Base-by-base conservation (phyloP, 1,140 invertebrate genomes). In the Melipona quadrifasciata region DNA sequence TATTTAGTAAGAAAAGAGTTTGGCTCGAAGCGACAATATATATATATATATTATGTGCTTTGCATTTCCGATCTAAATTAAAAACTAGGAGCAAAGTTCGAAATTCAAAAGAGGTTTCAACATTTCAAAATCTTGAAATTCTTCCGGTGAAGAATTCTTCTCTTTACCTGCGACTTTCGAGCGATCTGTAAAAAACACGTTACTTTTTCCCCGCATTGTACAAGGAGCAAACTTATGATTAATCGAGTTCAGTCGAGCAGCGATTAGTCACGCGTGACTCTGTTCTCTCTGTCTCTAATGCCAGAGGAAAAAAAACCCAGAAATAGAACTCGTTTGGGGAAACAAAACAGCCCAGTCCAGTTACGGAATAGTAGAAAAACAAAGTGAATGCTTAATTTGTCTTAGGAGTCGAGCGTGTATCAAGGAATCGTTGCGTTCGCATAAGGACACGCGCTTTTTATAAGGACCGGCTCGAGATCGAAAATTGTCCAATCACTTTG, bases 391-490 rank as follows among this genome's bases (percentile, higher is more conserved):
- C 34, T 76, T 70, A 67, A 71, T 47, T 47, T 53, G 71, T 73
- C 47, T 74, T 58, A 64, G 34, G 51, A 17, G 27, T 34, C n/a
- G 39, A 21, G 51, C 64, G 2, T n/a, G 70, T 24, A 58, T 51
- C 68, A 65, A 57, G 61, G 47, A 64, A 51, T 53, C 68, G 19
- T 16, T 11, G 77, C 51, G n/a, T 67, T 77, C 61, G 61, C 72
- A 85, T 81, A 85, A 80, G 79, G 86, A 79, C 34, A 78, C 39
- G 27, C 51, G n/a, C 34, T 64, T 70, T 75, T 58, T 78, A 72
- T 70, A 53, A 73, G 55, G 51, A 79, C 17, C 64, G 82, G 75
- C 80, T 68, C 34, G 27, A 77, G 64, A 79, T 87, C 80, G 82
- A 72, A 58, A 87, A 87, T 74, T 83, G 74, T 83, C 71, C 55